phyloP scores from a whole-genome alignment of 1,140 invertebrate genomes.

The Drosophila punjabiensis region DNA sequence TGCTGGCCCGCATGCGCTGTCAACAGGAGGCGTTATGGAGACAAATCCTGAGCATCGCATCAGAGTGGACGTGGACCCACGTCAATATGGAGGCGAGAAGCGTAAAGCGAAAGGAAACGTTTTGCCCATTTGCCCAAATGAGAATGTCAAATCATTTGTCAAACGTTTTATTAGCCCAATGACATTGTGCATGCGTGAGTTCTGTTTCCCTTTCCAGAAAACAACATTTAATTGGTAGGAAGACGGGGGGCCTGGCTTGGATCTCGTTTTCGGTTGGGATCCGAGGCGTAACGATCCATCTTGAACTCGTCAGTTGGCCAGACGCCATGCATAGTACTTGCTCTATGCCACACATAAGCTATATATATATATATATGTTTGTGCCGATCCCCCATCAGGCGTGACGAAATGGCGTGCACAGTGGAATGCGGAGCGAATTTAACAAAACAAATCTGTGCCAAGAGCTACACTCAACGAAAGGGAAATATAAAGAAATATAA shows the following conservation, averaged over 20 bases:
- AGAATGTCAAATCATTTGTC: constrained; percentile 80
- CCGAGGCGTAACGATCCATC: constrained; percentile 61
- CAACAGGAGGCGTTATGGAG: constrained; percentile 46
- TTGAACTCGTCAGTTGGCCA: constrained; percentile 51
- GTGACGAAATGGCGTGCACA: constrained; percentile 72
- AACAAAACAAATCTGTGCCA: constrained; percentile 37
- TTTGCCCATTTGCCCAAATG: constrained; percentile 69
- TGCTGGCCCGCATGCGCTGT: constrained; percentile 71
- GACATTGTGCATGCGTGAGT: constrained; percentile 34
- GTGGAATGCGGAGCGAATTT: constrained; percentile 73
- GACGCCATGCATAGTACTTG: constrained; percentile 29
- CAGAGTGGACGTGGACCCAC: constrained; percentile 15
- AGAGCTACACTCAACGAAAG: constrained; percentile 8
- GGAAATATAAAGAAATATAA: not conserved
- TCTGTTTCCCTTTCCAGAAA: not conserved
- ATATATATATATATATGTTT: constrained; percentile 7
- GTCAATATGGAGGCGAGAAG: constrained; percentile 46
- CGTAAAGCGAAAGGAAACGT: constrained; percentile 22
- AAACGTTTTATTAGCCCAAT: constrained; percentile 70
- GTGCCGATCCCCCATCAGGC: constrained; percentile 45
- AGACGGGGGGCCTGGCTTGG: constrained; percentile 42
- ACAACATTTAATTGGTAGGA: constrained; percentile 17
- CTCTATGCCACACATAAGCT: not conserved
- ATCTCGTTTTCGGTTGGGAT: constrained; percentile 24
- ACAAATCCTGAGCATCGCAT: constrained; percentile 35